These are phyloP conservation scores for Dallia pectoralis DNA, from an alignment of 2,797 vertebrate genomes.

Conservation along the genomic window DNA sequence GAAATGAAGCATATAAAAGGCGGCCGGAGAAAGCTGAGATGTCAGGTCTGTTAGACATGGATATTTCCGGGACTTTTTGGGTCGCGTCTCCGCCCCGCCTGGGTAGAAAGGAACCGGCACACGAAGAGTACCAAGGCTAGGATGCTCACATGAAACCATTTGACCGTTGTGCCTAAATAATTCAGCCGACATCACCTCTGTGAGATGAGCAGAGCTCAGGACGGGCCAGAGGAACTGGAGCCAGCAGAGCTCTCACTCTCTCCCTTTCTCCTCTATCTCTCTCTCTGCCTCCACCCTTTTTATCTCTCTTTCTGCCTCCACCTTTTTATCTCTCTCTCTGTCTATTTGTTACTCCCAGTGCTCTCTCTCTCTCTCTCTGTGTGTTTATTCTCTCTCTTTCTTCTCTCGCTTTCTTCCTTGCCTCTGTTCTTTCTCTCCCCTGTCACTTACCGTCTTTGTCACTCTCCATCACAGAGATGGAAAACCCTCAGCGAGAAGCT, in stretches of 20 bases:
- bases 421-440: neutral
- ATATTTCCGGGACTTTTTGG: conserved; percentile 34
- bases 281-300: neutral
- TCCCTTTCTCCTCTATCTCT: neutral
- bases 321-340: neutral
- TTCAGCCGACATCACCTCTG: conserved; percentile 8
- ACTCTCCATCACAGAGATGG: neutral
- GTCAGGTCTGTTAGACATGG: conserved; percentile 22
- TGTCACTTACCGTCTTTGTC: neutral
- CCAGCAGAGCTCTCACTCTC: neutral
- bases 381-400: too few relatives aligned
- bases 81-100: neutral
- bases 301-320: neutral
- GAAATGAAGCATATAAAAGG: neutral
- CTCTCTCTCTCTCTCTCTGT: neutral
- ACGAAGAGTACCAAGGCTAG: neutral
- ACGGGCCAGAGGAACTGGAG: neutral
- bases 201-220: neutral
- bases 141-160: conserved; percentile 5
- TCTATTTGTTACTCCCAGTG: neutral
- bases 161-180: conserved; percentile 8
- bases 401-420: neutral
- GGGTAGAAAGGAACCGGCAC: neutral
- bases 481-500: neutral
- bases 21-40: conserved; percentile 18